Conservation (phyloP, 2,888 invertebrate species). For the Dorcus parallelipipedus region DNA sequence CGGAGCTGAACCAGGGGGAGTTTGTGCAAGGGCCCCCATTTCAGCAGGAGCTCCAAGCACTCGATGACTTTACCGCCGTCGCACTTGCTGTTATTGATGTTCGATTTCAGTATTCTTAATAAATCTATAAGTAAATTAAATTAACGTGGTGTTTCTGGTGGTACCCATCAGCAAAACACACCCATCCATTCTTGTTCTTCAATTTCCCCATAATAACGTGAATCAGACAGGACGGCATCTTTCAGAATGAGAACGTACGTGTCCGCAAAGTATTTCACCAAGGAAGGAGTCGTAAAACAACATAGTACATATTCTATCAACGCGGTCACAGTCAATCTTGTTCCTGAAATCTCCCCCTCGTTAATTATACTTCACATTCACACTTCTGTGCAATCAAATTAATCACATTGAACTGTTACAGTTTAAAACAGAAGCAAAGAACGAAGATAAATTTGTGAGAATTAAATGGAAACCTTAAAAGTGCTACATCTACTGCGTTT, state of each 20-base stretch:
- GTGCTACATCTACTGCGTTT: too few relatives aligned
- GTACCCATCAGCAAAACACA: conserved; percentile 35
- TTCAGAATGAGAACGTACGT: conserved; percentile 56
- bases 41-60: conserved; percentile 35
- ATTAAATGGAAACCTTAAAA: too few relatives aligned
- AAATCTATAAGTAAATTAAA: conserved; percentile 18
- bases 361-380: neutral
- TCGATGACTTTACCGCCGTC: conserved; percentile 26
- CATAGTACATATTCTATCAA: conserved; percentile 46
- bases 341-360: conserved; percentile 29
- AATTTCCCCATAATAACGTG: conserved; percentile 53
- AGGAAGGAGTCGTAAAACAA: conserved; percentile 44
- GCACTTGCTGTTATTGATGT: neutral
- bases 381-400: too few relatives aligned
- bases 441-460: too few relatives aligned
- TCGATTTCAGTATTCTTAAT: conserved; percentile 16
- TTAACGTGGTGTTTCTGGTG: neutral
- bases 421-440: too few relatives aligned
- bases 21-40: conserved; percentile 37
- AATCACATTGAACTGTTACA: too few relatives aligned
- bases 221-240: conserved; percentile 54
- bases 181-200: conserved; percentile 57
- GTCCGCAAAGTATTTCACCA: conserved; percentile 47
- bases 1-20: conserved; percentile 32
- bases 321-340: conserved; percentile 48